Evolutionary conservation across 1,140 invertebrate species (phyloP), one percentile per base, ranked within the genome.

Genomic region (Diorhabda carinulata): DNA sequence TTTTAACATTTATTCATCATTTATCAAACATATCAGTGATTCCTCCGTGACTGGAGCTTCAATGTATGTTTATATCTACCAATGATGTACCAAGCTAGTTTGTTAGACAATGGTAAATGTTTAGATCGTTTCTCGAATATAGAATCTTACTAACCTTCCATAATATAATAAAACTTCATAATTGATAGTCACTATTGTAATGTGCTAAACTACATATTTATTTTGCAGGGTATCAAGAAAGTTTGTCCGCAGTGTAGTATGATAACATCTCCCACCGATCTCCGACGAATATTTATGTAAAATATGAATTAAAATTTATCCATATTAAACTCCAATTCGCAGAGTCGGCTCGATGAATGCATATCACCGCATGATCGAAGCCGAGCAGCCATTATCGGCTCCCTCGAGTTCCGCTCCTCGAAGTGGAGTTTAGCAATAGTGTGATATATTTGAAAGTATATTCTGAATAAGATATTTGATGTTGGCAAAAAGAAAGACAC

Each of bases 201-300:
- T 4, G 6, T 52, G 2, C 2, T 4, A 6, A 52, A 52, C 2
- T n/a, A 8, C 47, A 52, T 42, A 70, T 69, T 76, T 68, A 70
- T 67, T 66, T 79, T 80, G 44, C 74, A 81, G 80, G 90, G 90
- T 69, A 88, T 88, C 60, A 92, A 92, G 83, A 92, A 92, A 77
- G 83, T 92, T 57, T 93, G 91, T 82, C 91, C 91, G 4, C 91
- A 92, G 78, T 92, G 91, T 80, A 92, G 91, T 82, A 90, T 90
- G 87, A 92, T 92, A 70, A 92, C 91, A 66, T 89, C 90, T 3
- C 88, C 91, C 52, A 83, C 87, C 70, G 90, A 92, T 82, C 81
- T 93, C 61, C 83, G 91, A 63, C 84, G 89, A 72, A 91, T 93
- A 79, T 92, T 90, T 79, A 87, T 93, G 84, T 93, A 86, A 89